These are phyloP conservation scores for Lithophane semibrunnea DNA, from an alignment of 2,888 invertebrate species.

Conservation along the genomic window DNA sequence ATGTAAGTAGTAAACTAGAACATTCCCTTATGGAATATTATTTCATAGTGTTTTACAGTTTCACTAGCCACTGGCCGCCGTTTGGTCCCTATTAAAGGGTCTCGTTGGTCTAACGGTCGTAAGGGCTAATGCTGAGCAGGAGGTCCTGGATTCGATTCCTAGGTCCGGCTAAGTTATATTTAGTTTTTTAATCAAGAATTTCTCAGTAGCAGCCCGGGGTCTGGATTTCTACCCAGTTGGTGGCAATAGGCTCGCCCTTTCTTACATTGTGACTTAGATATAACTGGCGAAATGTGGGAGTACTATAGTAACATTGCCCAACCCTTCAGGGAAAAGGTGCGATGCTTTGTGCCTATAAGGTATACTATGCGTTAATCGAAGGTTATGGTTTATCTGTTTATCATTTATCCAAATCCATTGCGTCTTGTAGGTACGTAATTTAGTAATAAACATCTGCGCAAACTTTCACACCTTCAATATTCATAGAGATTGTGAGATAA, in stretches of 20 bases:
- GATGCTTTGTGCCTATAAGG: too few relatives aligned
- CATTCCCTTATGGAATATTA: neutral
- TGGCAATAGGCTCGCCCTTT: too few relatives aligned
- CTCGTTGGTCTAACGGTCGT: neutral
- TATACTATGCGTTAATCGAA: too few relatives aligned
- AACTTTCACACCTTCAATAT: neutral
- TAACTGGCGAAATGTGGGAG: too few relatives aligned
- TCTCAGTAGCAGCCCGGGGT: neutral
- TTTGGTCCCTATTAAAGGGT: neutral
- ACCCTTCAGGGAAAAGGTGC: too few relatives aligned
- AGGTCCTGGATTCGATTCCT: neutral
- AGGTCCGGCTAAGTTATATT: neutral
- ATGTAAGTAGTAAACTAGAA: conserved; percentile 73
- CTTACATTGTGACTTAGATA: too few relatives aligned
- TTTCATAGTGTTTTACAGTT: neutral
- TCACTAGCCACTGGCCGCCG: neutral
- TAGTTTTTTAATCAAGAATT: neutral
- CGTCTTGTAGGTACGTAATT: neutral
- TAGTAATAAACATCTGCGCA: neutral
- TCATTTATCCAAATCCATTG: neutral
- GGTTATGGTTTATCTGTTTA: neutral
- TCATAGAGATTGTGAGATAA: neutral
- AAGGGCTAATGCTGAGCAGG: neutral
- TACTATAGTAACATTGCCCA: too few relatives aligned
- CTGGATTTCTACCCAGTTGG: neutral